These are phyloP conservation scores for Embidobia sp. DNA, from an alignment of 2,888 invertebrate species.

Conservation along the genomic window DNA sequence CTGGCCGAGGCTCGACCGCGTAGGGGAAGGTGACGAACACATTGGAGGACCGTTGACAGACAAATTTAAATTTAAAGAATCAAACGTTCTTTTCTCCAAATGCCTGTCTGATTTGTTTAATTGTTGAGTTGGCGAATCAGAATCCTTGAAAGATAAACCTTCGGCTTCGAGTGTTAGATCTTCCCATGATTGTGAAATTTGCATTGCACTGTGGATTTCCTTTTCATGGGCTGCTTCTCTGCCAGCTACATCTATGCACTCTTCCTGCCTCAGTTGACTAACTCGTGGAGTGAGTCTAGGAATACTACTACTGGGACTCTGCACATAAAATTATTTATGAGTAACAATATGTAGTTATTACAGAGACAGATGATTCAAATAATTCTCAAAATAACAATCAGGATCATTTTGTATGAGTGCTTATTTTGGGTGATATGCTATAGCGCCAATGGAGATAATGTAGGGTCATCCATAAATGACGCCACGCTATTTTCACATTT, in stretches of 20 bases:
- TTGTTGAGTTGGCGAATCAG: conserved; percentile 76
- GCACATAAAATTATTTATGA: conserved; percentile 57
- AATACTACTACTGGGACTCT: conserved; percentile 82
- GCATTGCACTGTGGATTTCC: conserved; percentile 94
- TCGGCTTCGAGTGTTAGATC: conserved; percentile 90
- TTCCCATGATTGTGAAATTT: conserved; percentile 97
- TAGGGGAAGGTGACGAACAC: conserved; percentile 86
- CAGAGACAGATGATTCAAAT: background rate
- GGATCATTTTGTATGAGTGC: no score
- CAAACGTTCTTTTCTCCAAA: conserved; percentile 76
- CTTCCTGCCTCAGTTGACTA: conserved; percentile 93
- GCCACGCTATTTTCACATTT: no score
- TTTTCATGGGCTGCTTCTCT: conserved; percentile 96
- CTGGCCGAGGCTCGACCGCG: conserved; percentile 81
- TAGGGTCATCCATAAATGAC: no score
- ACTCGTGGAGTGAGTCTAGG: conserved; percentile 91
- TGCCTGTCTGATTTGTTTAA: conserved; percentile 73
- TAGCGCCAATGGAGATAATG: no score
- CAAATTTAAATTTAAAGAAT: conserved; percentile 80
- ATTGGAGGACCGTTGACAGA: conserved; percentile 81
- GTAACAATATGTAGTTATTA: background rate
- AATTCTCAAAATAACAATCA: no score
- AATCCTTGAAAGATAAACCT: conserved; percentile 81
- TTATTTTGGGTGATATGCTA: no score
- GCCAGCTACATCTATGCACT: conserved; percentile 91